Percentiles rank a stretch among this genome's conserved stretches.
Evolutionary conservation across 1,140 invertebrate species (phyloP).

Genomic region (Eurosta solidaginis): DNA sequence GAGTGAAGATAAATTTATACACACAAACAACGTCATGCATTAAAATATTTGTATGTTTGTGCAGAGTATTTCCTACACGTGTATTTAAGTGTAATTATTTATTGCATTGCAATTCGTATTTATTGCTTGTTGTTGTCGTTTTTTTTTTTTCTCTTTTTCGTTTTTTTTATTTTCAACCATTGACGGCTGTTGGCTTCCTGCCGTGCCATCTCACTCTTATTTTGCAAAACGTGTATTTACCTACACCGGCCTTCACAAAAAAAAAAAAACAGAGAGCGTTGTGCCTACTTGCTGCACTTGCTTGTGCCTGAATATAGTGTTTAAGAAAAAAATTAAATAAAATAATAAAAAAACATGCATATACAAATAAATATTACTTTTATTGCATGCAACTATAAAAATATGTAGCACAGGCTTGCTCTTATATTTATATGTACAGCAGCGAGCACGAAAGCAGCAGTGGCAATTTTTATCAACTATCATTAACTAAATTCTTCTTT

Average conservation of each 20-base stretch:
- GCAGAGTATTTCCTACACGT: background rate
- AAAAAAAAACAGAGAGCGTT: no score
- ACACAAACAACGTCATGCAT: background rate
- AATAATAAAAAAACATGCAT: background rate
- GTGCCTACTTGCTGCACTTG: background rate
- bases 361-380: slow-evolving; percentile 7
- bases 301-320: slow-evolving; percentile 22
- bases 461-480: no score
- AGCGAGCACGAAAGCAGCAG: background rate
- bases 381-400: slow-evolving; percentile 21
- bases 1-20: background rate
- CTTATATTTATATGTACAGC: background rate
- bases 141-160: background rate
- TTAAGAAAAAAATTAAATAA: background rate
- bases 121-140: background rate
- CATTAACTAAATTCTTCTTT: no score
- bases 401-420: background rate
- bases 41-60: background rate
- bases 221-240: no score
- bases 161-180: slow-evolving; percentile 1
- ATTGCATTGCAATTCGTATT: slow-evolving; percentile 20
- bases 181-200: background rate
- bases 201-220: background rate
- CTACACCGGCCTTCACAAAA: background rate
- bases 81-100: slow-evolving; percentile 28